Evolutionary conservation across 2,888 invertebrate genomes (phyloP), one percentile per base, ranked within the genome.

Genomic region (Rugalucina vietnamica): DNA sequence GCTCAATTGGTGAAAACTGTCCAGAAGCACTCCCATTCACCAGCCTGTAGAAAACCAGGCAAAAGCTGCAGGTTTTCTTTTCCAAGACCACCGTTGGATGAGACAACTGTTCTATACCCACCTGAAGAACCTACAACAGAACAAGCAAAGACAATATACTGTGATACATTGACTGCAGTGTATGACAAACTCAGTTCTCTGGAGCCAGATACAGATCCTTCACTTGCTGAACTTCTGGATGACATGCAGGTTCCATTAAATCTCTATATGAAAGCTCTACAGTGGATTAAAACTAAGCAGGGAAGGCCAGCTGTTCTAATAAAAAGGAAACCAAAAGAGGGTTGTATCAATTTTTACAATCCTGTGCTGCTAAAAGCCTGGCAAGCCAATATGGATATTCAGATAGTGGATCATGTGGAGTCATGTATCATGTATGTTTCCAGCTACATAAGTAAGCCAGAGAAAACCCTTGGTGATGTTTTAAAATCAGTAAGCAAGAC

Each of bases 321-420:
- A 5, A 43, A 76, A 69, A 65, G 85, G 77, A 76, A 43, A 1
- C 81, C 83, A n/a, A 32, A 18, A 29, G 69, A 57, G 54, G 32
- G 0, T 18, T 57, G n/a, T 32, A 76, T 85, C 21, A 85, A 85
- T 39, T 73, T 54, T 36, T 85, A 82, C 74, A 82, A 85, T 32
- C 29, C 76, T 36, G 70, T 24, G 21, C 12, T 85, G 12, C 70
- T 85, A 34, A 79, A 70, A 29, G 34, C 76, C 39, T 80, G 70
- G 87, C 75, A 82, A 49, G 87, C 85, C 12, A 89, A 89, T 73
- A 50, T 86, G 12, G 86, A 88, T 82, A 78, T 88, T 3, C 86
- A 89, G 77, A 85, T 74, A 76, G 82, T 87, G 0, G 84, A 81
- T 14, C 81, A 86, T 83, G 77, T 78, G 4, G 82, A 83, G 24